Evolutionary conservation across 2,113 vertebrate genomes (phyloP), one percentile per base, ranked within the genome.

Genomic region (Chroicocephalus ridibundus): DNA sequence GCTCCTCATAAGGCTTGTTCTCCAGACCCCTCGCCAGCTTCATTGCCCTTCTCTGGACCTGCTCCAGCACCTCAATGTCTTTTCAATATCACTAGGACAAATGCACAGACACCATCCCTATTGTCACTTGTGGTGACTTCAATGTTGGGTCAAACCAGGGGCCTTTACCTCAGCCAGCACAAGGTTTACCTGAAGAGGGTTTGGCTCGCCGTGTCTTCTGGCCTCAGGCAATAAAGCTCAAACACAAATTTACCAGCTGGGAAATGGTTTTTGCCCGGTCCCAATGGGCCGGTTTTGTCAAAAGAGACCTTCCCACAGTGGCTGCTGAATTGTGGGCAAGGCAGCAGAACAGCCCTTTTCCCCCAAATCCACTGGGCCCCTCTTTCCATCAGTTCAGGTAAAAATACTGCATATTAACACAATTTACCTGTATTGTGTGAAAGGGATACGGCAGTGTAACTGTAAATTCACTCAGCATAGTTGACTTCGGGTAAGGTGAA

Each of bases 381-480:
- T 80, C 13, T 85, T 80, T 69, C 89, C 6, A 44, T 34, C 44
- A 93, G 38, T 32, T 88, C 38, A 82, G 34, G 68, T 93, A 82
- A 95, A 95, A 81, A 85, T 81, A 64, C 19, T 52, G 31, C 29
- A 38, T 91, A 90, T 90, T 92, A 93, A 66, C 83, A n/a, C 47
- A 91, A 46, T 90, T 75, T 89, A 91, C 77, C 55, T 46, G 77
- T 55, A 70, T 76, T 80, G 26, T 52, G 54, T 57, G 79, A 85
- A 66, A 96, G 82, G 27, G 34, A 65, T 78, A 85, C 14, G 49
- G 64, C 29, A 78, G 55, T 68, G 18, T 58, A 89, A 81, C 74
- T 77, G 82, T 82, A 96, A 96, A 96, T 97, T 94, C 82, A 90
- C n/a, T 65, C 80, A 68, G 64, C 42, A 49, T 65, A 83, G 42